Percentiles rank a stretch among this genome's conserved stretches.
These are phyloP conservation scores for Rhynchophorus ferrugineus DNA, from an alignment of 1,140 invertebrate genomes.

Conservation along the genomic window DNA sequence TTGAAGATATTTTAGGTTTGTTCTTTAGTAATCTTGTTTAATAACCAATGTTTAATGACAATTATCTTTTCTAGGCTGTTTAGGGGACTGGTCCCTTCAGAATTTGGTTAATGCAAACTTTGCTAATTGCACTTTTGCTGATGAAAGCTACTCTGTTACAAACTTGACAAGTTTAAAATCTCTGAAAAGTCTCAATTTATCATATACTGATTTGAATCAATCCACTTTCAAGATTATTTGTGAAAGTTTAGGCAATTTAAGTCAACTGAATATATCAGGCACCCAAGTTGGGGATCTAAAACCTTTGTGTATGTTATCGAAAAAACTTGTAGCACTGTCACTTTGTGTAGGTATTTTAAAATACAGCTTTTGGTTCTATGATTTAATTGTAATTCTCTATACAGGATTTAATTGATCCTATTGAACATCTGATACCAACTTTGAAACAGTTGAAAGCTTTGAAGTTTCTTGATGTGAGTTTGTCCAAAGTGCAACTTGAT, in stretches of 20 bases:
- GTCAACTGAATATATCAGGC: conserved; percentile 63
- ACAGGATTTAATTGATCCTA: conserved; percentile 26
- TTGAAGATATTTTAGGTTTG: conserved; percentile 20
- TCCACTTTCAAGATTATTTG: conserved; percentile 61
- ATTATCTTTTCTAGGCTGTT: conserved; percentile 50
- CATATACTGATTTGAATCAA: conserved; percentile 64
- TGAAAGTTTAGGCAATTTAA: conserved; percentile 59
- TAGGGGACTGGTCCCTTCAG: conserved; percentile 64
- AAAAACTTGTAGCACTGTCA: conserved; percentile 24
- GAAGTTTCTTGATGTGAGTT: conserved; percentile 38
- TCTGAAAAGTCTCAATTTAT: conserved; percentile 61
- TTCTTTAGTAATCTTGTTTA: too few relatives aligned
- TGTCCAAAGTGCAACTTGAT: conserved; percentile 38
- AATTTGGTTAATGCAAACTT: conserved; percentile 62
- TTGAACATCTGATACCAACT: conserved; percentile 46
- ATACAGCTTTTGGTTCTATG: conserved; percentile 5
- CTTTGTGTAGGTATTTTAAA: conserved; percentile 24
- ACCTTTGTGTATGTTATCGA: conserved; percentile 34
- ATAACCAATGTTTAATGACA: too few relatives aligned
- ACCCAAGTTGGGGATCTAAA: conserved; percentile 62
- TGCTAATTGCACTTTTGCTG: conserved; percentile 56
- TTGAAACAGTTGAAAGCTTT: conserved; percentile 53
- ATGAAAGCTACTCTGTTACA: conserved; percentile 44
- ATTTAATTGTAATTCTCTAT: too few relatives aligned
- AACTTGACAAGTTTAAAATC: conserved; percentile 52